Evolutionary conservation across 2,113 vertebrate genomes (phyloP), one percentile per base, ranked within the genome.

Genomic region (Pao palembangensis): DNA sequence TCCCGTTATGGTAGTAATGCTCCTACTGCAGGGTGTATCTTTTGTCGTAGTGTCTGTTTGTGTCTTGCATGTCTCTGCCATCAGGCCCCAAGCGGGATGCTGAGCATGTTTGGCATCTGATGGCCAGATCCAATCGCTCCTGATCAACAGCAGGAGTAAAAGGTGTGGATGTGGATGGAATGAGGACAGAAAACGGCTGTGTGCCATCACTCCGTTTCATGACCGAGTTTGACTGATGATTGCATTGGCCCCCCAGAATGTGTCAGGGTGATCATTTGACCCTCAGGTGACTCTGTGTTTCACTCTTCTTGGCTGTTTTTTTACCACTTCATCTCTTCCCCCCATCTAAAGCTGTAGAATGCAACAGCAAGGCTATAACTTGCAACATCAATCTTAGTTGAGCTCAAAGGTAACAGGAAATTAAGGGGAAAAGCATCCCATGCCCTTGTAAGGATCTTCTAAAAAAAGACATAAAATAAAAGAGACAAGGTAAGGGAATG

Each of bases 131-230:
- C 63, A 68, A 88, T 91, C 87, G 57, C 72, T 78, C 67, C 75
- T 66, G 25, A 89, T 90, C 85, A 91, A 65, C 49, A 34, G 68
- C 68, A 73, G 63, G 71, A 64, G 61, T 75, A 78, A 69, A 83
- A 86, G 86, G 87, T 86, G 90, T 80, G 69, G 83, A 85, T 73
- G 61, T 84, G 82, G 89, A 90, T 88, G 75, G 86, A 90, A 91
- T 89, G 85, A 78, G 90, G 87, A 88, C 90, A 88, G 72, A 43
- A 76, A 81, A 71, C 79, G 78, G 70, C 83, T 83, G 86, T 84
- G 72, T 69, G 73, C 80, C 62, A 48, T 84, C 84, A 76, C 51
- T 73, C 46, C 5, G 47, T 65, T 68, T 78, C 54, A 75, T 23
- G 58, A 70, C 18, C 4, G 16, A 50, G 69, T 79, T 38, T 78